Base-by-base conservation (phyloP, 2,113 vertebrate species). In the Fulmarus glacialis region DNA sequence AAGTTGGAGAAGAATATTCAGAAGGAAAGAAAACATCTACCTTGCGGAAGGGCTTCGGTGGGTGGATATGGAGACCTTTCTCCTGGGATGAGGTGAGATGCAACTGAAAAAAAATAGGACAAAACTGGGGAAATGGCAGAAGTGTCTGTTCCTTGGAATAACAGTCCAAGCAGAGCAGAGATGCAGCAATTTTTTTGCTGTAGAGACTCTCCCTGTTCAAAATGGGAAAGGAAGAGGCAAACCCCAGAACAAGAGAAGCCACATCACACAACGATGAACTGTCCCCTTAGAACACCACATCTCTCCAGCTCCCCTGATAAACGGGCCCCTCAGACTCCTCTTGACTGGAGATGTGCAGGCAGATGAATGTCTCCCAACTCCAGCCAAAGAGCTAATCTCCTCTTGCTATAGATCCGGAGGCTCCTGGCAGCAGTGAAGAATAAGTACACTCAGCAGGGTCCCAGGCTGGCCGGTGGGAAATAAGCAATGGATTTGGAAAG, bases 361-460 rank as follows among this genome's bases (percentile, higher is more conserved):
- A 91, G 87, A 93, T 87, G 95, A 58, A 97, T 90, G 64, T 68
- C 80, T 96, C 67, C 91, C 82, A 74, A 2, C 15, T 40, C 64
- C 66, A 43, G 96, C 91, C 95, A 97, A 97, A 94, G 93, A 91
- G 26, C 58, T 93, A 36, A 96, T 97, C 92, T 96, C 70, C 78
- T 95, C 62, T 81, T 22, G 34, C 82, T 93, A 93, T 96, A 97
- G 94, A 96, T 97, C 94, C 89, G 60, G 60, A 92, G 60, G 52
- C 80, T 88, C 11, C 91, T 91, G 91, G 74, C 93, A 94, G 84
- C 36, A 1, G 55, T 6, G 80, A 32, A 48, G 78, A 62, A 64
- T 95, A 94, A 96, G 82, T 88, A 92, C 95, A 95, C 89, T 95
- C 95, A 96, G 82, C 86, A 38, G 86, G 80, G 93, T 96, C 89